These are phyloP conservation scores for Meta bourneti DNA, from an alignment of 2,888 invertebrate genomes.

Conservation along the genomic window DNA sequence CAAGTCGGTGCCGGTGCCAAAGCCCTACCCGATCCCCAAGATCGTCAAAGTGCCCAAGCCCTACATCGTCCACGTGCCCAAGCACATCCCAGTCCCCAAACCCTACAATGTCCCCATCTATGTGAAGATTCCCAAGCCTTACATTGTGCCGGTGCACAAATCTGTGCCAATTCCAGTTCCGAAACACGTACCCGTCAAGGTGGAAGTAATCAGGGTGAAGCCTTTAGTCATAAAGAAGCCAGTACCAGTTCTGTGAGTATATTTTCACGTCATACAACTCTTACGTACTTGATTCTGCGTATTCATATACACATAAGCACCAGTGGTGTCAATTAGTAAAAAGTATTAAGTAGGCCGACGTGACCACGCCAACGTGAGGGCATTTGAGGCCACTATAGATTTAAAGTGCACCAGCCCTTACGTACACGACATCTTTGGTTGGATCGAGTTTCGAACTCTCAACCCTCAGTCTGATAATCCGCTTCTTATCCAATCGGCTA, in stretches of 20 bases:
- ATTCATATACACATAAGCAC: not conserved
- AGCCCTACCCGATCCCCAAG: slow-evolving; percentile 78
- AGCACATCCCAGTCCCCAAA: slow-evolving; percentile 78
- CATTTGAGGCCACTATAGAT: no score
- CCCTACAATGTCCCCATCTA: slow-evolving; percentile 74
- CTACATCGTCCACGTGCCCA: slow-evolving; percentile 78
- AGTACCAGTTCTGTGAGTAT: slow-evolving; percentile 78
- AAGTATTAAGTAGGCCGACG: not conserved
- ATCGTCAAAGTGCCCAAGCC: slow-evolving; percentile 78
- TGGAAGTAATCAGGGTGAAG: slow-evolving; percentile 78
- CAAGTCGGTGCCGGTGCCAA: slow-evolving; percentile 78
- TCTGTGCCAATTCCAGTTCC: slow-evolving; percentile 78
- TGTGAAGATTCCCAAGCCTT: slow-evolving; percentile 78
- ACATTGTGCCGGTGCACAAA: slow-evolving; percentile 77
- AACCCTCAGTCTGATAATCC: no score
- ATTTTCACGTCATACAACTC: not conserved
- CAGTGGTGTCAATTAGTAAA: not conserved
- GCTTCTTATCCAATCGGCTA: no score
- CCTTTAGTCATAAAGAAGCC: slow-evolving; percentile 78
- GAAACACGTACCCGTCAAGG: slow-evolving; percentile 78
- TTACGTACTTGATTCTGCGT: no score
- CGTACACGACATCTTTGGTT: no score
- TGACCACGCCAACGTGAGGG: no score
- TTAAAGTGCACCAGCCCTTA: no score
- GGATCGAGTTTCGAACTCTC: no score